A percentile compares a stretch with the other conserved stretches of the same genome.
Evolutionary conservation across 2,797 vertebrate species (phyloP).

Genomic region (Microcaecilia unicolor): DNA sequence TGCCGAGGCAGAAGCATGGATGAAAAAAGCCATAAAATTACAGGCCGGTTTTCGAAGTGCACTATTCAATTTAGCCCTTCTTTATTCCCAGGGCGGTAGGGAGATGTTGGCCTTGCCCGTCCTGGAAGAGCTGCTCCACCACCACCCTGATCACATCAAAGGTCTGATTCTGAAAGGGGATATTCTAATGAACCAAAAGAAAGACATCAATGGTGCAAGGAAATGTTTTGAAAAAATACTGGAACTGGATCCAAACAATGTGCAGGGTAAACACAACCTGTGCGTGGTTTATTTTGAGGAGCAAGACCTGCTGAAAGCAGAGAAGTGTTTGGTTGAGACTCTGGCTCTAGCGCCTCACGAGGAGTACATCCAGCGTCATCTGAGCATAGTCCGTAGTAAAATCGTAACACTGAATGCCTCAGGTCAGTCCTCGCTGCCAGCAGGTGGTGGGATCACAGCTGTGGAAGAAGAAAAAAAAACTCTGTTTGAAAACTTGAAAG

Average conservation of each 20-base stretch:
- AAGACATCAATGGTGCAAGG: slow-evolving; percentile 85
- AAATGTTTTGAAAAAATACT: slow-evolving; percentile 85
- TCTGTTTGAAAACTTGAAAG: slow-evolving; percentile 40
- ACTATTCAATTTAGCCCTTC: slow-evolving; percentile 88
- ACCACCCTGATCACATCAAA: slow-evolving; percentile 91
- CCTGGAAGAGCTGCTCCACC: slow-evolving; percentile 75
- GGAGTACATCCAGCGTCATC: slow-evolving; percentile 87
- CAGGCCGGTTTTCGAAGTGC: slow-evolving; percentile 89
- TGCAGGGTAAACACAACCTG: slow-evolving; percentile 96
- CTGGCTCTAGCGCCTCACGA: slow-evolving; percentile 85
- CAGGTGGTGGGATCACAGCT: slow-evolving; percentile 21
- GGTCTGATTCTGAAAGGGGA: slow-evolving; percentile 95
- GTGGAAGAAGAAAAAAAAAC: slow-evolving; percentile 30
- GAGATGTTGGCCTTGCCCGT: slow-evolving; percentile 82
- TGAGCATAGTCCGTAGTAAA: slow-evolving; percentile 85
- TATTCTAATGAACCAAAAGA: slow-evolving; percentile 97
- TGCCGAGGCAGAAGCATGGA: slow-evolving; percentile 82
- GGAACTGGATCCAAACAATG: slow-evolving; percentile 79
- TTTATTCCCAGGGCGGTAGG: slow-evolving; percentile 85
- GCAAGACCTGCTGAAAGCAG: slow-evolving; percentile 76
- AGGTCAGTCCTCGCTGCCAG: slow-evolving; percentile 46
- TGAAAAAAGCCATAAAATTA: slow-evolving; percentile 84
- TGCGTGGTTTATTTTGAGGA: slow-evolving; percentile 97
- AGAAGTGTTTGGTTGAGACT: slow-evolving; percentile 83
- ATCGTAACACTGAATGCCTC: slow-evolving; percentile 69